A percentile compares a stretch with the other conserved stretches of the same genome.
These are phyloP conservation scores for Bombyx mandarina DNA, from an alignment of 1,140 invertebrate genomes.

Conservation along the genomic window DNA sequence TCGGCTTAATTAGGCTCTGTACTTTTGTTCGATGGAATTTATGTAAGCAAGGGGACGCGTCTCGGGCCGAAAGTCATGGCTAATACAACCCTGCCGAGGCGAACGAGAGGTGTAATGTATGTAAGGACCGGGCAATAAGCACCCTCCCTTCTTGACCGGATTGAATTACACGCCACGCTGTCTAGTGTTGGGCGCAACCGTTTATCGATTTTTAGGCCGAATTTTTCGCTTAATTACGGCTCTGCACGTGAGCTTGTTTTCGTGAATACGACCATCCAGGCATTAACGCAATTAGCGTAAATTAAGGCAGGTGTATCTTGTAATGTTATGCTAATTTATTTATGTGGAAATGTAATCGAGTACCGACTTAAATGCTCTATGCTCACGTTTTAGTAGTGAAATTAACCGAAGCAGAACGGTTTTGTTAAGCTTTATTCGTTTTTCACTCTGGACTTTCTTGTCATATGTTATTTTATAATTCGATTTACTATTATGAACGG, in stretches of 20 bases:
- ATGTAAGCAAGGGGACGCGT: slow-evolving; percentile 22
- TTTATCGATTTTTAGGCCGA: slow-evolving; percentile 3
- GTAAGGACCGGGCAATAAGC: slow-evolving; percentile 33
- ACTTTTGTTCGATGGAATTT: slow-evolving; percentile 40
- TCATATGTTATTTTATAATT: too few species aligned
- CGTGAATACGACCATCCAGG: slow-evolving; percentile 6
- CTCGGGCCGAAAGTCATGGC: slow-evolving; percentile 36
- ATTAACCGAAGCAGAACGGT: too few species aligned
- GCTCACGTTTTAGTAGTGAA: too few species aligned
- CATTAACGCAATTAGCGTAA: slow-evolving; percentile 11
- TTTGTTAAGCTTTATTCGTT: too few species aligned
- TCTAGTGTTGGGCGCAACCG: slow-evolving; percentile 3
- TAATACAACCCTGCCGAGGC: slow-evolving; percentile 26
- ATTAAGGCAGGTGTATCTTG: slow-evolving; percentile 8
- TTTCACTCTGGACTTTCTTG: too few species aligned
- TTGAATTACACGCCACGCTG: slow-evolving; percentile 27
- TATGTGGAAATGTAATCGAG: slow-evolving; percentile 4
- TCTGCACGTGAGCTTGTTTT: slow-evolving; percentile 3
- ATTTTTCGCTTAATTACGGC: background rate
- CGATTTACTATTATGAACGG: too few species aligned
- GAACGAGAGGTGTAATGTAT: slow-evolving; percentile 40
- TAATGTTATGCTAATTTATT: slow-evolving; percentile 13
- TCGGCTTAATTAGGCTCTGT: slow-evolving; percentile 42
- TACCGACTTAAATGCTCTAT: slow-evolving; percentile 1
- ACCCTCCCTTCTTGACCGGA: slow-evolving; percentile 42